phyloP scores from a whole-genome alignment of 2,113 vertebrate species.

The Bubo blakistoni region DNA sequence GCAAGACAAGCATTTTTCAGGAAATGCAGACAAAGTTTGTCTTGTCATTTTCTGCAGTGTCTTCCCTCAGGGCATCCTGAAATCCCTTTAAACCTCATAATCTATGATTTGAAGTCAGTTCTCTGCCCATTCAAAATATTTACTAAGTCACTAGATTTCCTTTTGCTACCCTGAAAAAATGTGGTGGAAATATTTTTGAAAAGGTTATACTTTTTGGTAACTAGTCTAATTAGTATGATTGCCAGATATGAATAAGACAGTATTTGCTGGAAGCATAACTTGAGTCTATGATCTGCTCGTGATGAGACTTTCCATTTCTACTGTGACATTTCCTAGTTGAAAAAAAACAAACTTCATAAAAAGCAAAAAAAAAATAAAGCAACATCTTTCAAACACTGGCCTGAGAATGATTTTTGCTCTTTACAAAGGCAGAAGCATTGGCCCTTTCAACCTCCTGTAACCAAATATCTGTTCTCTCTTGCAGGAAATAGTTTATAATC shows the following conservation, averaged over 20 bases:
- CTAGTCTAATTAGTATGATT: slow-evolving; percentile 8
- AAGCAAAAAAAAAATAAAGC: background rate
- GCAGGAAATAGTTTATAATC: background rate
- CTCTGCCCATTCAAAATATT: background rate
- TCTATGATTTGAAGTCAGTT: background rate
- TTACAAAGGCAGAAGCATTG: background rate
- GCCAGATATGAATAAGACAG: background rate
- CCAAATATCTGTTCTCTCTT: background rate
- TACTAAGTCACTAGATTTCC: slow-evolving; percentile 2
- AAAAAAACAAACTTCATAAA: background rate
- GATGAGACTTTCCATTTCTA: background rate
- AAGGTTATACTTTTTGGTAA: slow-evolving; percentile 12
- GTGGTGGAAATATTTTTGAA: background rate
- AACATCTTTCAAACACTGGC: background rate
- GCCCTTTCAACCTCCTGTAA: background rate
- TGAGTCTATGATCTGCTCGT: background rate
- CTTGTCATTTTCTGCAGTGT: background rate
- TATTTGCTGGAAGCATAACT: slow-evolving; percentile 15
- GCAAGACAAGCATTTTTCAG: background rate
- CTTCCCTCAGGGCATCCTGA: background rate
- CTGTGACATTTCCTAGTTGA: background rate
- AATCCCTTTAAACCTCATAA: slow-evolving; percentile 6
- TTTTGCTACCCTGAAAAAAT: background rate
- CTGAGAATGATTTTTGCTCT: background rate
- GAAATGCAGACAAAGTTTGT: background rate